Evolutionary conservation across 2,797 vertebrate species (phyloP), one percentile per base, ranked within the genome.

Genomic region (Setipinna tenuifilis): DNA sequence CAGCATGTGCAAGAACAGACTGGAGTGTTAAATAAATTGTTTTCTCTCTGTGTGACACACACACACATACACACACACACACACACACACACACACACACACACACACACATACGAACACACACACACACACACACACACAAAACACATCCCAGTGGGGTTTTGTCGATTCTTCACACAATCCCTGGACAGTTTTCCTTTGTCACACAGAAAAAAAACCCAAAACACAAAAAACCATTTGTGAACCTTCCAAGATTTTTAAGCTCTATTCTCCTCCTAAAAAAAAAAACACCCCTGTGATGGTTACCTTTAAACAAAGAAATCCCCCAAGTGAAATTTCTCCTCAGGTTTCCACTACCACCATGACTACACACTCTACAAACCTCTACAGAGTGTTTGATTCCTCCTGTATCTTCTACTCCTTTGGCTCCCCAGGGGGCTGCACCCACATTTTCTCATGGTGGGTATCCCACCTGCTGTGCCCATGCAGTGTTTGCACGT

Each of bases 271-370:
- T 54, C 50, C 14, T 54, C 50, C 50, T 41, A 41, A 41, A 41
- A 2, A 2, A 41, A 5, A 10, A 21, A 5, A 21, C 17, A 21
- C 2, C 58, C 21, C 19, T 59, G 58, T n/a, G 58, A 59, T 59
- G 58, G 58, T 21, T 19, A 17, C 58, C 17, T 59, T 19, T 1
- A 59, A 59, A 59, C 17, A 59, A 59, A 7, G 50, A n/a, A 19
- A 59, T n/a, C 17, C 11, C 57, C 90, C 85, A 90, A 90, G 90
- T 91, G 83, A 93, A 92, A 91, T 88, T 88, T 84, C 62, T 88
- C 68, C 90, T 91, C 4, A 88, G 91, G 90, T 90, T 54, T 9
- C 35, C 57, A n/a, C n/a, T n/a, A n/a, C 87, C 1, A 12, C n/a
- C 68, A 17, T n/a, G 12, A 28, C n/a, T 41, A 28, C 68, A 2